Evolutionary conservation across 1,140 invertebrate species (phyloP).

Genomic region (Heterodera schachtii): DNA sequence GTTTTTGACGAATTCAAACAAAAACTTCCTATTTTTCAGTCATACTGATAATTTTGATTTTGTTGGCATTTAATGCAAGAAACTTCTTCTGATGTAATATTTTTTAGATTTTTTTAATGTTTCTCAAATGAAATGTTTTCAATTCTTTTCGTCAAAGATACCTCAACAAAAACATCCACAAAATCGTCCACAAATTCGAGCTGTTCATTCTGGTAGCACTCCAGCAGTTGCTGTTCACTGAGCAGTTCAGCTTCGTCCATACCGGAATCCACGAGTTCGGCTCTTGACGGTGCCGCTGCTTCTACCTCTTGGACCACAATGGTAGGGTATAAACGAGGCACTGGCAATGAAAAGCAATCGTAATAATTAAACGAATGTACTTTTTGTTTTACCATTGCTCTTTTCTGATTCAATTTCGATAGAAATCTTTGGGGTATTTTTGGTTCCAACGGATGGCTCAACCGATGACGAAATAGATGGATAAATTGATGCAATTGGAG

Average conservation of each 20-base stretch:
- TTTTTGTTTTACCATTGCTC: not conserved
- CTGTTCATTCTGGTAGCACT: slow-evolving; percentile 51
- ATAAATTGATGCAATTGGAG: not conserved
- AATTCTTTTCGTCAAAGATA: not conserved
- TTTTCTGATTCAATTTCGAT: not conserved
- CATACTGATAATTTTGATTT: too few species aligned
- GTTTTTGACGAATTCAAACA: too few species aligned
- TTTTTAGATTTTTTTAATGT: too few species aligned
- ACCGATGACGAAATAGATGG: not conserved
- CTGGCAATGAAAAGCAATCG: not conserved
- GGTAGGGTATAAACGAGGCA: not conserved
- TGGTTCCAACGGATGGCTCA: not conserved
- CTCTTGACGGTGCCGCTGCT: slow-evolving; percentile 20
- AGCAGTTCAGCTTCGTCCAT: slow-evolving; percentile 41
- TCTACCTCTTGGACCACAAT: not conserved
- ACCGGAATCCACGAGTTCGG: not conserved
- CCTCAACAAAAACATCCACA: slow-evolving; percentile 47
- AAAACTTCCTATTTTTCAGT: too few species aligned
- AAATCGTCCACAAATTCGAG: slow-evolving; percentile 52
- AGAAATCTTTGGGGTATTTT: not conserved
- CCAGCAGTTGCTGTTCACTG: slow-evolving; percentile 40
- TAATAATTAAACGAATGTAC: not conserved
- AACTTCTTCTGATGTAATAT: not conserved
- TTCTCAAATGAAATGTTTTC: not conserved
- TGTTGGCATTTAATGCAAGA: not conserved